Percentiles rank a stretch among this genome's conserved stretches.
phyloP scores from a whole-genome alignment of 2,888 invertebrate genomes.

The Diadegma fenestrale region DNA sequence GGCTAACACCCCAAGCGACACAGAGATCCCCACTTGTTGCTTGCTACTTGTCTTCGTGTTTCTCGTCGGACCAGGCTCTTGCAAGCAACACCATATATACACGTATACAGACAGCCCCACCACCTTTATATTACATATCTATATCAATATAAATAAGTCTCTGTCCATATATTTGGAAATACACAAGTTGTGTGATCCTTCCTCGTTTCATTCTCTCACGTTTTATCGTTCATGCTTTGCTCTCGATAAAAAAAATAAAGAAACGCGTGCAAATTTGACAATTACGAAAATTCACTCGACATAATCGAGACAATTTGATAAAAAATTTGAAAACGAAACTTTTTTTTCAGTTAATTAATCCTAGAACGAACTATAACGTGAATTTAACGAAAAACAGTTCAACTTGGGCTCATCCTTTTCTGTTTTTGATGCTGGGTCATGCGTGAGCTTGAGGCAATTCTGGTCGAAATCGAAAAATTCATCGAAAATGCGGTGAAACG shows the following conservation, averaged over 20 bases:
- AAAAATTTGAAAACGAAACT: background rate
- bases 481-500: too few relatives aligned
- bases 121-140: background rate
- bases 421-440: too few relatives aligned
- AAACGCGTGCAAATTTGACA: background rate
- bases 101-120: background rate
- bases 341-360: too few relatives aligned
- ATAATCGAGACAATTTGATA: background rate
- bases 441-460: too few relatives aligned
- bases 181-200: background rate
- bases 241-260: too few relatives aligned
- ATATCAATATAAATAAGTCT: background rate
- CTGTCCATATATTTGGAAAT: background rate
- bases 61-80: slow-evolving; percentile 57
- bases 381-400: too few relatives aligned
- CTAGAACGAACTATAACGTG: too few relatives aligned
- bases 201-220: slow-evolving; percentile 31
- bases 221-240: background rate
- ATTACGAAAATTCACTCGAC: background rate
- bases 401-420: too few relatives aligned
- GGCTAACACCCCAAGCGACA: slow-evolving; percentile 70
- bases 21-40: slow-evolving; percentile 78
- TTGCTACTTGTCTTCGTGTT: slow-evolving; percentile 72
- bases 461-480: too few relatives aligned
- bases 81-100: slow-evolving; percentile 11